These are phyloP conservation scores for Cyprinella venusta DNA, from an alignment of 2,797 vertebrate genomes.

Conservation along the genomic window DNA sequence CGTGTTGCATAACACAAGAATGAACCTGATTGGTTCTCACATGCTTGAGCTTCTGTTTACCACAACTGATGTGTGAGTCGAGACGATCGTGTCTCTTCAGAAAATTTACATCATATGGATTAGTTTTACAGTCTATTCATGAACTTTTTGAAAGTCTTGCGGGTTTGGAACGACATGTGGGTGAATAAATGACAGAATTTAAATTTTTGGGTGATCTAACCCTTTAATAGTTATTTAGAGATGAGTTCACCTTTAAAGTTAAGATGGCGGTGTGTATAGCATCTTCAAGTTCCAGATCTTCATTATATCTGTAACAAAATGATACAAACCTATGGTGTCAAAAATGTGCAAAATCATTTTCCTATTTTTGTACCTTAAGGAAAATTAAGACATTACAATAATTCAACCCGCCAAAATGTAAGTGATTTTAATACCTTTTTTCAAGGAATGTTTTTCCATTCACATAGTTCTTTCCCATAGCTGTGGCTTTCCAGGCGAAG, in stretches of 20 bases:
- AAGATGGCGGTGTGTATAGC: conserved; percentile 99
- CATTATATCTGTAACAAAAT: conserved; percentile 86
- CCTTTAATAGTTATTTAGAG: not conserved
- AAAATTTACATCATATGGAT: no score
- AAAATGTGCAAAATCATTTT: not conserved
- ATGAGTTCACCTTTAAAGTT: conserved; percentile 88
- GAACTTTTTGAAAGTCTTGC: not conserved
- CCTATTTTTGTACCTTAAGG: not conserved
- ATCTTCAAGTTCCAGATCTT: conserved; percentile 97
- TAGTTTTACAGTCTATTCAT: no score
- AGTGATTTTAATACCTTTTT: conserved; percentile 84
- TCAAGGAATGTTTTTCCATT: conserved; percentile 99
- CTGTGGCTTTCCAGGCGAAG: conserved; percentile 99
- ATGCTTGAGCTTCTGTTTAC: no score
- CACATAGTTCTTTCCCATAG: conserved; percentile 99
- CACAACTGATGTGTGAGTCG: no score
- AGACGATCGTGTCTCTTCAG: no score
- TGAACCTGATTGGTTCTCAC: no score
- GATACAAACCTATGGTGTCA: not conserved
- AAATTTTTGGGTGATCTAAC: no score
- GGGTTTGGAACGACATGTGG: not conserved
- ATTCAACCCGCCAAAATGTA: not conserved
- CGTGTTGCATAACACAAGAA: no score
- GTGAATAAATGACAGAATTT: not conserved
- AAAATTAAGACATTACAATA: not conserved